Evolutionary conservation across 2,113 vertebrate species (phyloP).

Genomic region (Hyperopisus bebe): DNA sequence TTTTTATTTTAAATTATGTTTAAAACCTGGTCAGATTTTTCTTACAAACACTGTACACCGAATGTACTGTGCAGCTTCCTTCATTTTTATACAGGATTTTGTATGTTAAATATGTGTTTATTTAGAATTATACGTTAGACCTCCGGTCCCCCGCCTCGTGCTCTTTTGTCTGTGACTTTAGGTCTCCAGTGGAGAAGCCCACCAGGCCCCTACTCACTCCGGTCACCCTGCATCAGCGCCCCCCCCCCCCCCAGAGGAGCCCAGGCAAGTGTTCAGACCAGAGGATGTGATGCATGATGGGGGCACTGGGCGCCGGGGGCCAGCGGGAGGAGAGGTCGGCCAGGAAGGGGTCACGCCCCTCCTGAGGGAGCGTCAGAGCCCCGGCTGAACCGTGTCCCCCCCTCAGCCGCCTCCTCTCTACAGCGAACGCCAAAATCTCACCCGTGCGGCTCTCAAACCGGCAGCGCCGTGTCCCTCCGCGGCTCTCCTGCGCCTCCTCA

Average conservation of each 20-base stretch:
- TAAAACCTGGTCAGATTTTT: not conserved
- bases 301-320: not conserved
- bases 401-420: not conserved
- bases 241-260: not conserved
- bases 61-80: not conserved
- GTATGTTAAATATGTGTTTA: not conserved
- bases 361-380: not conserved
- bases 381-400: not conserved
- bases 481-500: not conserved
- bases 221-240: not conserved
- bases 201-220: not conserved
- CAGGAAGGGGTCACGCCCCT: not conserved
- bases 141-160: not conserved
- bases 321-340: not conserved
- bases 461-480: not conserved
- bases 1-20: not conserved
- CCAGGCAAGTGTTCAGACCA: not conserved
- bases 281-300: not conserved
- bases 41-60: not conserved
- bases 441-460: not conserved
- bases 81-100: not conserved
- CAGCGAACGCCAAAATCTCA: not conserved
- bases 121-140: not conserved
- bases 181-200: not conserved
- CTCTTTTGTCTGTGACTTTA: not conserved